Conservation (phyloP, 1,140 invertebrate species). For the Solen grandis region DNA sequence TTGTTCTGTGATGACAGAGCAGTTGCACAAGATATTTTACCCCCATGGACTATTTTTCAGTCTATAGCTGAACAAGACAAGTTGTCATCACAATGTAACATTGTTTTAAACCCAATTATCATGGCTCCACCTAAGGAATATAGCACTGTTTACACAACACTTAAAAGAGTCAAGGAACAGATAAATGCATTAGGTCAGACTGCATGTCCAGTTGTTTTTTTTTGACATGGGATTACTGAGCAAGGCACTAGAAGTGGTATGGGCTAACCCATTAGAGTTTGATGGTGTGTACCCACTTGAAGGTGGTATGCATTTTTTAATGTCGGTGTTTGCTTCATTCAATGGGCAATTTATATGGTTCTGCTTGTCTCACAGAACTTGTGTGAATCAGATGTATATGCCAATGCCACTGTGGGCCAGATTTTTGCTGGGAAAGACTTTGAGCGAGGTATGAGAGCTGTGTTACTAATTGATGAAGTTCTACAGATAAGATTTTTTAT, state of each 20-base stretch:
- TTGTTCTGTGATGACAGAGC: not conserved
- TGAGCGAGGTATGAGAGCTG: no score
- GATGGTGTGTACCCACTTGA: slow-evolving; percentile 26
- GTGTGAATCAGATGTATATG: no score
- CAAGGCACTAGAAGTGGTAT: slow-evolving; percentile 25
- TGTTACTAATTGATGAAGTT: no score
- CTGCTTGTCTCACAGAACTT: no score
- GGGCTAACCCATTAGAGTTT: not conserved
- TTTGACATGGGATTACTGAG: slow-evolving; percentile 33
- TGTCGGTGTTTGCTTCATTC: slow-evolving; percentile 32
- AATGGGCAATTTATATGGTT: no score
- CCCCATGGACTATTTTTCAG: slow-evolving; percentile 5
- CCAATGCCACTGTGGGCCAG: no score
- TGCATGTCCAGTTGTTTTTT: not conserved
- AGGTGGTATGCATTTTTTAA: slow-evolving; percentile 38
- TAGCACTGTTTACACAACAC: slow-evolving; percentile 35
- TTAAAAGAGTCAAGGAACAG: not conserved
- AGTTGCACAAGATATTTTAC: no score
- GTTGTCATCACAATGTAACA: not conserved
- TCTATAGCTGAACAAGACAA: not conserved
- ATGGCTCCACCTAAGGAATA: slow-evolving; percentile 36
- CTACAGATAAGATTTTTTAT: no score
- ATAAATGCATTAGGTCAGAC: slow-evolving; percentile 24
- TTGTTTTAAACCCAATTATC: slow-evolving; percentile 42
- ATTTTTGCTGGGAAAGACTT: no score